Percentiles rank a stretch among this genome's conserved stretches.
Evolutionary conservation across 2,888 invertebrate species (phyloP).

Genomic region (Euplexia lucipara): DNA sequence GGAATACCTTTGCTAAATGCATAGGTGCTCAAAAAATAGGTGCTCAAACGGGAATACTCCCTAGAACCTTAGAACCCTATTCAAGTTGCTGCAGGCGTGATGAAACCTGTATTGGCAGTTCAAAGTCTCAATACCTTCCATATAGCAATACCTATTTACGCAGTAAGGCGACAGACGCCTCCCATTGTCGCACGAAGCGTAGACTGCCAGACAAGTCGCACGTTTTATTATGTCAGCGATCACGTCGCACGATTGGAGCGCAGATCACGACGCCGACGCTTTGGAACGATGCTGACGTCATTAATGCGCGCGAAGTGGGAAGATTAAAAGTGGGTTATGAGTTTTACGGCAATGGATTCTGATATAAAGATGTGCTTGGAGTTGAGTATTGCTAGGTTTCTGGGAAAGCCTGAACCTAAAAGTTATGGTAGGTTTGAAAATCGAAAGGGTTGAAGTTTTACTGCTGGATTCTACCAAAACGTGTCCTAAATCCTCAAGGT

Average conservation of each 20-base stretch:
- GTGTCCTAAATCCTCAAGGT: background rate
- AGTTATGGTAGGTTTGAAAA: background rate
- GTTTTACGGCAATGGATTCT: constrained; percentile 28
- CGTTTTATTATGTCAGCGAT: constrained; percentile 41
- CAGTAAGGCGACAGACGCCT: constrained; percentile 26
- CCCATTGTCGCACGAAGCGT: constrained; percentile 43
- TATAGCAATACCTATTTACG: constrained; percentile 18
- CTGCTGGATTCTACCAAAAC: background rate
- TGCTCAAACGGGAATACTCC: too few relatives aligned
- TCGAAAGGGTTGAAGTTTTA: constrained; percentile 1
- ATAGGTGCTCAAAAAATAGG: too few relatives aligned
- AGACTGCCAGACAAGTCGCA: constrained; percentile 35
- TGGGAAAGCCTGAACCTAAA: background rate
- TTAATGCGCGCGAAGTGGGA: constrained; percentile 19
- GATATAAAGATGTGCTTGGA: background rate
- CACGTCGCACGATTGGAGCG: constrained; percentile 44
- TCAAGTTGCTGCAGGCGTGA: too few relatives aligned
- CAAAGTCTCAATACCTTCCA: constrained; percentile 1
- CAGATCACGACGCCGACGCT: constrained; percentile 40
- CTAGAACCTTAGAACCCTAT: too few relatives aligned
- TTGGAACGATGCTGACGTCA: constrained; percentile 31
- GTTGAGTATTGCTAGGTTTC: background rate
- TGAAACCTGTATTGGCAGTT: too few relatives aligned
- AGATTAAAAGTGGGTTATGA: constrained; percentile 33
- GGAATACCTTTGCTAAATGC: too few relatives aligned